Evolutionary conservation across 2,113 vertebrate genomes (phyloP).

Genomic region (Pelobates fuscus): DNA sequence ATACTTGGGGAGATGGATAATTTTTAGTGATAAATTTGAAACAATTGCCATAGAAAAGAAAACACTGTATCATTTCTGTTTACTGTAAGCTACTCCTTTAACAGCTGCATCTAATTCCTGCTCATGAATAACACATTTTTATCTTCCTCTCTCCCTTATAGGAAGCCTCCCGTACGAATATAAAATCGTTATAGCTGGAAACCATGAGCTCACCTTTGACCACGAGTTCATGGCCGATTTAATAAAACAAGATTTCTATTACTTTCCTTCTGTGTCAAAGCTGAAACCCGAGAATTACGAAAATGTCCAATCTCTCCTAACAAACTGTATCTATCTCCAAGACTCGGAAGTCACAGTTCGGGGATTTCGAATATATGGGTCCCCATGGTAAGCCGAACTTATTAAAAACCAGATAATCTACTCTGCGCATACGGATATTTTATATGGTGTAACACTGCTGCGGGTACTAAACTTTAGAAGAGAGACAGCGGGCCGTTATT

Average conservation of each 20-base stretch:
- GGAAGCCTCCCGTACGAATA: slow-evolving; percentile 95
- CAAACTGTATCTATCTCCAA: slow-evolving; percentile 98
- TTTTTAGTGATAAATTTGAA: too few relatives aligned
- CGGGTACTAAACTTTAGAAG: slow-evolving; percentile 26
- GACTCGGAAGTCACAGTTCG: slow-evolving; percentile 92
- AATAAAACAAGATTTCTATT: slow-evolving; percentile 98
- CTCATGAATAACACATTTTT: too few relatives aligned
- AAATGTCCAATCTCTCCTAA: slow-evolving; percentile 92
- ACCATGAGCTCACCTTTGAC: slow-evolving; percentile 96
- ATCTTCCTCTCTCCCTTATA: slow-evolving; percentile 60
- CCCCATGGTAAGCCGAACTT: slow-evolving; percentile 81
- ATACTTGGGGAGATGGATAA: too few relatives aligned
- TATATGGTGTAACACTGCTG: slow-evolving; percentile 40
- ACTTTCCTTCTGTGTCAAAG: slow-evolving; percentile 94
- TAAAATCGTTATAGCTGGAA: slow-evolving; percentile 94
- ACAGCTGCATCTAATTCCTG: too few relatives aligned
- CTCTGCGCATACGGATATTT: slow-evolving; percentile 12
- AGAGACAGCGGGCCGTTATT: not conserved
- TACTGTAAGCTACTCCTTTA: too few relatives aligned
- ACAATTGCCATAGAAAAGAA: too few relatives aligned
- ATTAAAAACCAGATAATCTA: too few relatives aligned
- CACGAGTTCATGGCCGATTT: slow-evolving; percentile 98
- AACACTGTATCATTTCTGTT: too few relatives aligned
- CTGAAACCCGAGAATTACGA: slow-evolving; percentile 96
- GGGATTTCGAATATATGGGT: slow-evolving; percentile 91